Conservation (phyloP, 2,888 invertebrate species). For the Drosophila mettleri region DNA sequence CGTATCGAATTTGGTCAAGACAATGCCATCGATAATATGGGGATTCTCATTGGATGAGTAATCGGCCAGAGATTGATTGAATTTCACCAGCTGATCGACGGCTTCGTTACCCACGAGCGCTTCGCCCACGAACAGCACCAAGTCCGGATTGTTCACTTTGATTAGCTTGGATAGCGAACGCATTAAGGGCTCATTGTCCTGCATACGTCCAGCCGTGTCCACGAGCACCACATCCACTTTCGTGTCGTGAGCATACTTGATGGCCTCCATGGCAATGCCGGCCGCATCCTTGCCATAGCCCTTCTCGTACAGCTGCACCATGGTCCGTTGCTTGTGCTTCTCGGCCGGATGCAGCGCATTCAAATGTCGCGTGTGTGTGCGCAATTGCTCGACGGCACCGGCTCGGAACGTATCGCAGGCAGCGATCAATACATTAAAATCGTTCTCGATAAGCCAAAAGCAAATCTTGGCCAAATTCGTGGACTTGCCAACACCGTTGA, state of each 20-base stretch:
- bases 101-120: constrained; percentile 99
- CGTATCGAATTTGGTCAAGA: constrained; percentile 99
- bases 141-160: constrained; percentile 98
- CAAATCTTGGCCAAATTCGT: constrained; percentile 99
- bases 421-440: constrained; percentile 97
- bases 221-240: constrained; percentile 96
- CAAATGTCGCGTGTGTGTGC: constrained; percentile 96
- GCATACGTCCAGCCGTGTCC: constrained; percentile 99
- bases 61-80: constrained; percentile 99
- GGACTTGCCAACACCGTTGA: constrained; percentile 99
- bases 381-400: constrained; percentile 98
- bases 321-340: constrained; percentile 89
- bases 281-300: constrained; percentile 99
- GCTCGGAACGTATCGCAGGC: constrained; percentile 99
- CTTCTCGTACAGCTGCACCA: constrained; percentile 99
- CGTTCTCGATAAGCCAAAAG: constrained; percentile 99
- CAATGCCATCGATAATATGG: constrained; percentile 98
- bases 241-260: constrained; percentile 93
- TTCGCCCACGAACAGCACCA: constrained; percentile 99
- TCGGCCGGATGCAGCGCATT: constrained; percentile 96
- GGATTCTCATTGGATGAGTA: constrained; percentile 91
- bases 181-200: constrained; percentile 99
- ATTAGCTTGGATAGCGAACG: constrained; percentile 98
- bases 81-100: constrained; percentile 99
- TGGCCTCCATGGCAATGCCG: constrained; percentile 98